Percentiles rank a stretch among this genome's conserved stretches.
These are phyloP conservation scores for Nanorana parkeri DNA, from an alignment of 2,113 vertebrate genomes.

Conservation along the genomic window DNA sequence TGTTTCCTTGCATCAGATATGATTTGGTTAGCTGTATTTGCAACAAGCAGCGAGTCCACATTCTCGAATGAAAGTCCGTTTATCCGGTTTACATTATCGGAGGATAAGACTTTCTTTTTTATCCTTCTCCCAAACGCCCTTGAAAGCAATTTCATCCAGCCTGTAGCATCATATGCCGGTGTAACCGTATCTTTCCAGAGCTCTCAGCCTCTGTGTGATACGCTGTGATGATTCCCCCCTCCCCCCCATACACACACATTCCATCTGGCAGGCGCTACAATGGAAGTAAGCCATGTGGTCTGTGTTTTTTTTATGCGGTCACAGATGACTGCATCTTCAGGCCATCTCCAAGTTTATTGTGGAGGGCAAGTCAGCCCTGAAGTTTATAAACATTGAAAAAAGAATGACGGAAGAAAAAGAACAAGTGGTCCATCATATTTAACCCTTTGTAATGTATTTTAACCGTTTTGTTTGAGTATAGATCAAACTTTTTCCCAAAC, in stretches of 20 bases:
- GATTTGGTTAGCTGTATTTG: too few relatives aligned
- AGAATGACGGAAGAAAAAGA: too few relatives aligned
- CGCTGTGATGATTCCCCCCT: too few relatives aligned
- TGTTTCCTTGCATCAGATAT: too few relatives aligned
- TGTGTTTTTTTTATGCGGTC: background rate
- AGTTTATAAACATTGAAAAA: too few relatives aligned
- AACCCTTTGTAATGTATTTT: too few relatives aligned
- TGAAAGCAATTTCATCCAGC: background rate
- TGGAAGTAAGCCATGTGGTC: background rate
- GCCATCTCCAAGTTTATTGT: background rate
- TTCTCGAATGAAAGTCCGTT: background rate
- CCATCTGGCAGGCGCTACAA: background rate
- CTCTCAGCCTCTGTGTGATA: conserved; percentile 6
- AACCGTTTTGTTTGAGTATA: too few relatives aligned
- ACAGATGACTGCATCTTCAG: conserved; percentile 25
- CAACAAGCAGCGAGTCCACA: too few relatives aligned
- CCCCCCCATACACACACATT: background rate
- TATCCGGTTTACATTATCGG: background rate
- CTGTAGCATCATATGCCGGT: conserved; percentile 1
- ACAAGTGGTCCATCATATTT: too few relatives aligned
- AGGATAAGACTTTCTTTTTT: background rate
- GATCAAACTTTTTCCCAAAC: too few relatives aligned
- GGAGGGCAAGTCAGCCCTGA: too few relatives aligned
- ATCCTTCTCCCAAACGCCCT: conserved; percentile 27
- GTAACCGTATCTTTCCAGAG: background rate